Evolutionary conservation across 2,797 vertebrate species (phyloP).

Genomic region (Arnoldichthys spilopterus): DNA sequence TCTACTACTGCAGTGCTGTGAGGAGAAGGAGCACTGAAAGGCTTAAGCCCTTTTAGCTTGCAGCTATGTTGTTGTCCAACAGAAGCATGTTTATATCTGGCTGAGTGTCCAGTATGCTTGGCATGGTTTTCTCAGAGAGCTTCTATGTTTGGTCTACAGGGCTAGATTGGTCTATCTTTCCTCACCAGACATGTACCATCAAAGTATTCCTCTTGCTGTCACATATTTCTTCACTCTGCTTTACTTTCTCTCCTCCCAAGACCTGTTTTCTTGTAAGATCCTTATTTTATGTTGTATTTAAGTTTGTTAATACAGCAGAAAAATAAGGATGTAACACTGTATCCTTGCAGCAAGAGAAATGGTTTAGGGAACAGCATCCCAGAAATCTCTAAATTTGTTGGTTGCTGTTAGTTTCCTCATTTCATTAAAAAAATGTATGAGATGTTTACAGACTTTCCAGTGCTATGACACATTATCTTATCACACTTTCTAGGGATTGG

Average conservation of each 20-base stretch:
- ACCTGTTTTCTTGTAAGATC: background rate
- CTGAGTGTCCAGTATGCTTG: background rate
- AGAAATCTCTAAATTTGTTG: background rate
- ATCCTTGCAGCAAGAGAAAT: background rate
- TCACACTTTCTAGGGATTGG: too few species aligned
- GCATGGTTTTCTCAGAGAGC: background rate
- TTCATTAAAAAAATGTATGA: background rate
- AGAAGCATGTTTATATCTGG: background rate
- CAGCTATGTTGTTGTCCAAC: background rate
- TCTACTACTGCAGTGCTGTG: conserved; percentile 3
- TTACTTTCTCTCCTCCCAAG: background rate
- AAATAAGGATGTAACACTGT: background rate
- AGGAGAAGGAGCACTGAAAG: conserved; percentile 11
- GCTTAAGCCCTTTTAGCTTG: background rate
- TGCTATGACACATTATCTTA: too few species aligned
- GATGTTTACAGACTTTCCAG: too few species aligned
- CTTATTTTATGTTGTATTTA: background rate
- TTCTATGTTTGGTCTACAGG: background rate
- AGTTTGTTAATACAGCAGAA: background rate
- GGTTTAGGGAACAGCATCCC: background rate
- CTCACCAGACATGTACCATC: background rate
- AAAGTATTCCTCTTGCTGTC: background rate
- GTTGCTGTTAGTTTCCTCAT: background rate
- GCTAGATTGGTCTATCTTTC: background rate
- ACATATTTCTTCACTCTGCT: background rate